Evolutionary conservation across 2,888 invertebrate species (phyloP).

Genomic region (Tetragonula carbonaria): DNA sequence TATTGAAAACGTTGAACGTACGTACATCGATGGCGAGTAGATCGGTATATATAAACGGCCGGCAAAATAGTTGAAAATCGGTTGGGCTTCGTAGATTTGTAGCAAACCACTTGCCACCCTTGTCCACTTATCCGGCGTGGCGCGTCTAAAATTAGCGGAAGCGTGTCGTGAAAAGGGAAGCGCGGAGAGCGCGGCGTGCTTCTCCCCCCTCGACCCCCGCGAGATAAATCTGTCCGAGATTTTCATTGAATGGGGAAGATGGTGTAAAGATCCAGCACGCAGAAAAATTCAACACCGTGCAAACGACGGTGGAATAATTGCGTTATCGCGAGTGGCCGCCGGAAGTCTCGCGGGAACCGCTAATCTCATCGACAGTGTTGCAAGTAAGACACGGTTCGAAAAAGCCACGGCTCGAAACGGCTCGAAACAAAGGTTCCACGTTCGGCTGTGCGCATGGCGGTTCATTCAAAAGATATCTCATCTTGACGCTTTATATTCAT

Average conservation of each 20-base stretch:
- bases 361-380: conserved; percentile 57
- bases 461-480: background rate
- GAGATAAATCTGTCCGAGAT: conserved; percentile 57
- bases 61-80: background rate
- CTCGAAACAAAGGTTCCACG: background rate
- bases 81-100: background rate
- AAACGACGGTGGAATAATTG: conserved; percentile 54
- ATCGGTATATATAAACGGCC: background rate
- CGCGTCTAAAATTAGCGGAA: conserved; percentile 28
- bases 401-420: background rate
- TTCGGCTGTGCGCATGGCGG: background rate
- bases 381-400: conserved; percentile 25
- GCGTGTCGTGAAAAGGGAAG: background rate
- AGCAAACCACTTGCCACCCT: conserved; percentile 31
- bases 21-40: too few species aligned
- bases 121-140: conserved; percentile 19
- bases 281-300: conserved; percentile 59
- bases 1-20: background rate
- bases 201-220: conserved; percentile 15
- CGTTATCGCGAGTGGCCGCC: conserved; percentile 59
- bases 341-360: conserved; percentile 56
- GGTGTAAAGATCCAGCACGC: conserved; percentile 65
- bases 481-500: background rate
- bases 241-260: conserved; percentile 72
- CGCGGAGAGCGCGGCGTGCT: conserved; percentile 27